phyloP scores from a whole-genome alignment of 2,888 invertebrate species.

The Meteorus colon region DNA sequence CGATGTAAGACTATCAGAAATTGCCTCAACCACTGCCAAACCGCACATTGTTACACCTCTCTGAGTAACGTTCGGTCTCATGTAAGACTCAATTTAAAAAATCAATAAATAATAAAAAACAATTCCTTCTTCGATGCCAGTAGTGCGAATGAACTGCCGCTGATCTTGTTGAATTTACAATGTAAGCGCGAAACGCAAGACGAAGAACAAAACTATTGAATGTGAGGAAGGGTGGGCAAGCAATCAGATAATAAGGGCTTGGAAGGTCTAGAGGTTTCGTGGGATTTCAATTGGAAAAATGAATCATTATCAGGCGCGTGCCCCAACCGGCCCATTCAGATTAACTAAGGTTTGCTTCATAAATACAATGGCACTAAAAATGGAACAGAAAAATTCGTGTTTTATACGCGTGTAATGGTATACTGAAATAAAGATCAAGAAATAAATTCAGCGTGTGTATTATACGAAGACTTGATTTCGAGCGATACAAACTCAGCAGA shows the following conservation, averaged over 20 bases:
- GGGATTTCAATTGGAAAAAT: no score
- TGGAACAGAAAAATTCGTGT: conserved; percentile 7
- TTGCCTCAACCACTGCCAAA: conserved; percentile 91
- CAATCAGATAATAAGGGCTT: background rate
- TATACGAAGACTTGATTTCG: conserved; percentile 54
- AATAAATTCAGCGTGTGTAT: conserved; percentile 26
- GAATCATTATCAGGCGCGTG: no score
- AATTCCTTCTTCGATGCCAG: background rate
- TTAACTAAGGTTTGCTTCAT: conserved; percentile 36
- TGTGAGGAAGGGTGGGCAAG: background rate
- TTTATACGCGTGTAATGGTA: conserved; percentile 17
- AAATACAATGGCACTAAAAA: conserved; percentile 45
- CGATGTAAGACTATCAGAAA: conserved; percentile 91
- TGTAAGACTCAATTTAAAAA: conserved; percentile 7
- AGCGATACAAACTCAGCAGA: conserved; percentile 69
- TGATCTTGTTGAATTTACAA: background rate
- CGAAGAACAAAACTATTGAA: background rate
- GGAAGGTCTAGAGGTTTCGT: background rate
- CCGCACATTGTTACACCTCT: conserved; percentile 78
- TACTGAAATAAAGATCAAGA: conserved; percentile 14
- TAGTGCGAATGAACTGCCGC: background rate
- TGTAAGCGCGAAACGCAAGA: conserved; percentile 23
- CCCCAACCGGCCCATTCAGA: no score
- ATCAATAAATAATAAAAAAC: background rate
- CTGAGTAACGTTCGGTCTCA: conserved; percentile 59